Conservation (phyloP, 2,797 vertebrate genomes). For the Gallinago nigripennis region DNA sequence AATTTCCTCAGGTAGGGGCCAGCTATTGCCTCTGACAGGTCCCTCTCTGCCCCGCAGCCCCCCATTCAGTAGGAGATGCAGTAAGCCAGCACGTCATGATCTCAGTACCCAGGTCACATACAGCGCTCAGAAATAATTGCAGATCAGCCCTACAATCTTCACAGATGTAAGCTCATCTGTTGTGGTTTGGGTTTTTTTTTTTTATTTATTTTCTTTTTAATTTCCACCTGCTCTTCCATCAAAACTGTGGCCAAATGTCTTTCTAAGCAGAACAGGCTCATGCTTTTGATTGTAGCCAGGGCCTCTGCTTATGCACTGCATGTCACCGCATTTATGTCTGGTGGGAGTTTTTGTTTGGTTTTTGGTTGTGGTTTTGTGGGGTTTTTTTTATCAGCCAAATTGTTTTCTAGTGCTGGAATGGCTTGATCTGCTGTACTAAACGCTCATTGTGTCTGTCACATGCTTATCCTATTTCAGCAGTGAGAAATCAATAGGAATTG, state of each 20-base stretch:
- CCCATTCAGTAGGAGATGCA: not conserved
- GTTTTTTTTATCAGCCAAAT: conserved; percentile 35
- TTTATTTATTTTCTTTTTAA: not conserved
- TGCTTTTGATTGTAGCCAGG: not conserved
- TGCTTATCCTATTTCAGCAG: conserved; percentile 59
- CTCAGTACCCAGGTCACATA: not conserved
- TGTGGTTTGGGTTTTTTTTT: not conserved
- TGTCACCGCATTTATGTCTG: not conserved
- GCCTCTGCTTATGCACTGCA: not conserved
- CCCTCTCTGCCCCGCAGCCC: not conserved
- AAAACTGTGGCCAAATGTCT: not conserved
- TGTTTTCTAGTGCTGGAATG: conserved; percentile 46
- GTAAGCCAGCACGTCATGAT: not conserved
- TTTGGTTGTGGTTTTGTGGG: not conserved
- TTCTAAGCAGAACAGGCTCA: not conserved
- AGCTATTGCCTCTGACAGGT: not conserved
- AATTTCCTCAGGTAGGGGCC: not conserved
- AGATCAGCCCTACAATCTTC: not conserved
- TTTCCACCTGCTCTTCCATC: not conserved
- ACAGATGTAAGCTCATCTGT: conserved; percentile 1
- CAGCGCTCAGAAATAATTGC: not conserved
- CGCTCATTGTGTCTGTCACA: conserved; percentile 36
- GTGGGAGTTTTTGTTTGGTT: not conserved
- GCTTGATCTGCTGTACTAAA: conserved; percentile 51
- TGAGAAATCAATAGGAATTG: conserved; percentile 73